phyloP scores from a whole-genome alignment of 1,140 invertebrate genomes.

The Tetranychus urticae region DNA sequence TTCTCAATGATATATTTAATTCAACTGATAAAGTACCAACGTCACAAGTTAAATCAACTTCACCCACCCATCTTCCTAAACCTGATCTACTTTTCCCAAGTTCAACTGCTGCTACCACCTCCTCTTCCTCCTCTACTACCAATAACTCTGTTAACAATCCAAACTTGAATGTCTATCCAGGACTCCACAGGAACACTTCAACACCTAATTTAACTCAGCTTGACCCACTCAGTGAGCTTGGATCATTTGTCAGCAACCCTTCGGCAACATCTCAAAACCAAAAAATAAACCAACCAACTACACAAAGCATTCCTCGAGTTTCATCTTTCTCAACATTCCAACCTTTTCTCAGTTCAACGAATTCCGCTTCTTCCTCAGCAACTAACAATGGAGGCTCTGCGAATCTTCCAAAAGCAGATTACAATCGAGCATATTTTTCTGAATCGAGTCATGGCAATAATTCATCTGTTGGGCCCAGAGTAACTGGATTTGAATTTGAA shows the following conservation, averaged over 20 bases:
- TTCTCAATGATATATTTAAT: conserved; percentile 1
- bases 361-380: neutral
- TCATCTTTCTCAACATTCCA: conserved; percentile 1
- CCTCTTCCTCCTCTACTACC: neutral
- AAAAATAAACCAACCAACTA: neutral
- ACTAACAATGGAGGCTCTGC: no score
- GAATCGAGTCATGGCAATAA: neutral
- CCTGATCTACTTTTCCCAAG: neutral
- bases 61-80: neutral
- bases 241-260: conserved; percentile 12
- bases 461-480: conserved; percentile 6
- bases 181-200: conserved; percentile 30
- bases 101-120: neutral
- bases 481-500: conserved; percentile 50
- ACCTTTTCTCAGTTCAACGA: neutral
- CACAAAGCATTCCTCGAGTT: neutral
- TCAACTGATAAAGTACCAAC: neutral
- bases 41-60: no score
- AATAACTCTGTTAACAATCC: neutral
- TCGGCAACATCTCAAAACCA: neutral
- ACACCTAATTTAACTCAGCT: conserved; percentile 28
- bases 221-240: conserved; percentile 31
- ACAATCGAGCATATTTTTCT: conserved; percentile 41
- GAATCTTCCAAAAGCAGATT: conserved; percentile 21
- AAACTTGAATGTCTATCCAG: neutral